These are phyloP conservation scores for Chromobotia macracanthus DNA, from an alignment of 2,797 vertebrate species.

Conservation along the genomic window DNA sequence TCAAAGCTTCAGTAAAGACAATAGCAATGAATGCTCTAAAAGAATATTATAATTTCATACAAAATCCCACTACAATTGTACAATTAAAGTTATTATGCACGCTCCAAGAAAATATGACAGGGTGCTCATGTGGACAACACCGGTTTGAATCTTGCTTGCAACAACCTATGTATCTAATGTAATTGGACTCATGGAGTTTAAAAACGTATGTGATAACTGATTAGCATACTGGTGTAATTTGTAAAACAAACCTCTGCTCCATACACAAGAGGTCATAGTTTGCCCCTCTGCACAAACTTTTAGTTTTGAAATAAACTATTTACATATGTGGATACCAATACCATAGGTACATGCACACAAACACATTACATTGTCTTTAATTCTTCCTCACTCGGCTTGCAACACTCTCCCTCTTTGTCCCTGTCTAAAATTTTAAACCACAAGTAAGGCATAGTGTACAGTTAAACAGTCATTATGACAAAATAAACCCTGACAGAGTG, in stretches of 20 bases:
- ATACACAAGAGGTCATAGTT: constrained; percentile 41
- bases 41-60: neutral
- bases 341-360: neutral
- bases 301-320: neutral
- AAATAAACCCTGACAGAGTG: neutral
- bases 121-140: constrained; percentile 55
- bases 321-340: neutral
- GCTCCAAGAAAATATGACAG: neutral
- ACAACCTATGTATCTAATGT: neutral
- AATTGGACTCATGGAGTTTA: constrained; percentile 41
- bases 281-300: neutral
- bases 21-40: neutral
- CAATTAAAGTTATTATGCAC: neutral
- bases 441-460: neutral
- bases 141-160: constrained; percentile 59
- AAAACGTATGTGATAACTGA: neutral
- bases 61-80: neutral
- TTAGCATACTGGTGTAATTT: constrained; percentile 30
- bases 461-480: neutral
- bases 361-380: neutral
- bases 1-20: neutral
- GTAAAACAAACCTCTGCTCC: constrained; percentile 32
- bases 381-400: neutral
- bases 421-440: neutral
- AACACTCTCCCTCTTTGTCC: neutral